Base-by-base conservation (phyloP, 1,140 invertebrate genomes). In the Drosophila santomea region DNA sequence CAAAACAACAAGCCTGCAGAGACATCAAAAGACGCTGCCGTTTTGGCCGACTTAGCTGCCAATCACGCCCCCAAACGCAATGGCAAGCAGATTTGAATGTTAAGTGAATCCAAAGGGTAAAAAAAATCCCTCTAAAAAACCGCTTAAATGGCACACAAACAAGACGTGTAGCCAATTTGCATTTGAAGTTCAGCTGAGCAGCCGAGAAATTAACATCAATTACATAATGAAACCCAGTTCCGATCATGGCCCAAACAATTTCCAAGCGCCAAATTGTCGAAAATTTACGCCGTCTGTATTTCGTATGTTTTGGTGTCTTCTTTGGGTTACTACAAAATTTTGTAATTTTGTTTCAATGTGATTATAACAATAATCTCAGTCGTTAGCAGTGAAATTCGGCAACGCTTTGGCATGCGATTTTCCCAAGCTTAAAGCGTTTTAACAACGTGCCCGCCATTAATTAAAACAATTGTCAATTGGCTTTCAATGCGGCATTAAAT, bases 21-120 rank as follows among this genome's bases (percentile, higher is more conserved):
- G 66, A 74, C 79, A 82, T 86, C 78, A 78, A 86, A 69, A 80
- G 73, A 74, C 43, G 64, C 28, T 64, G 63, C 69, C 63, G 81
- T 68, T 63, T 51, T 64, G 58, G 71, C 60, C 71, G 51, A 75
- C 60, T 62, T 78, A 71, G 60, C 59, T 50, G 66, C 64, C 68
- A 71, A 72, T 71, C 68, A 72, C 68, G 68, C 68, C 68, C 68
- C 59, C 59, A 82, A 60, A 55, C 57, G 71, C 75, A 67, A 68
- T 66, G 61, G 62, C 62, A 39, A 8, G 25, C 50, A 69, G 68
- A 71, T 71, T 71, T 71, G 68, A 71, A 71, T 71, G 48, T 71
- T 35, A 71, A 71, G 67, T 69, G 41, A 69, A 67, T 14, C 38
- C 36, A 15, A 23, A 25, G 25, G 35, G 47, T n/a, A 15, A 38